Conservation (phyloP, 1,140 invertebrate species). For the Micrasema longulum region DNA sequence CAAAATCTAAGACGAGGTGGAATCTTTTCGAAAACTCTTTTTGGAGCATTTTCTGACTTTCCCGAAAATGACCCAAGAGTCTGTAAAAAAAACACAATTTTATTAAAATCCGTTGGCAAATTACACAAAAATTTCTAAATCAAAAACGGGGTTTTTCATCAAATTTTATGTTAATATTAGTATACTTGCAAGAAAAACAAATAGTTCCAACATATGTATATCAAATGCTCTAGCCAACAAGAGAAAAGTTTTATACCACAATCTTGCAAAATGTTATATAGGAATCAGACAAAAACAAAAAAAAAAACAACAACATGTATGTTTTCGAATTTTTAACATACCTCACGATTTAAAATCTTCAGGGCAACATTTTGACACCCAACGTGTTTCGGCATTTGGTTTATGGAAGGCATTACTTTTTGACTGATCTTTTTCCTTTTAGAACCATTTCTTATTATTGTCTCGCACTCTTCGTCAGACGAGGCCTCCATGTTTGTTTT, state of each 20-base stretch:
- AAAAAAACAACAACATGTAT: constrained; percentile 32
- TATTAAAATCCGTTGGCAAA: neutral
- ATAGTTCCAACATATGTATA: constrained; percentile 10
- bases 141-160: neutral
- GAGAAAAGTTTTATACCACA: too few relatives aligned
- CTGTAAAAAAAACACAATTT: constrained; percentile 55
- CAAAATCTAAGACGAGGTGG: constrained; percentile 72
- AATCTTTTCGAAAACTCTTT: constrained; percentile 70
- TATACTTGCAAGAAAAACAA: neutral
- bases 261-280: too few relatives aligned
- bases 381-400: constrained; percentile 23
- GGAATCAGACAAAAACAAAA: too few relatives aligned
- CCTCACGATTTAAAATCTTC: constrained; percentile 44
- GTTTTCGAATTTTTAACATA: constrained; percentile 14
- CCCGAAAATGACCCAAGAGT: constrained; percentile 62
- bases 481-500: constrained; percentile 54
- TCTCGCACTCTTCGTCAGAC: constrained; percentile 49
- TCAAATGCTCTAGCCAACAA: too few relatives aligned
- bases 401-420: constrained; percentile 38
- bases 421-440: constrained; percentile 27
- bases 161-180: neutral
- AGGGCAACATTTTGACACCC: constrained; percentile 34
- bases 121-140: neutral
- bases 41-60: constrained; percentile 59
- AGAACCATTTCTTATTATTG: constrained; percentile 38